Percentiles rank a stretch among this genome's conserved stretches.
Conservation (phyloP, 1,140 invertebrate genomes). For the Drosophila punjabiensis region DNA sequence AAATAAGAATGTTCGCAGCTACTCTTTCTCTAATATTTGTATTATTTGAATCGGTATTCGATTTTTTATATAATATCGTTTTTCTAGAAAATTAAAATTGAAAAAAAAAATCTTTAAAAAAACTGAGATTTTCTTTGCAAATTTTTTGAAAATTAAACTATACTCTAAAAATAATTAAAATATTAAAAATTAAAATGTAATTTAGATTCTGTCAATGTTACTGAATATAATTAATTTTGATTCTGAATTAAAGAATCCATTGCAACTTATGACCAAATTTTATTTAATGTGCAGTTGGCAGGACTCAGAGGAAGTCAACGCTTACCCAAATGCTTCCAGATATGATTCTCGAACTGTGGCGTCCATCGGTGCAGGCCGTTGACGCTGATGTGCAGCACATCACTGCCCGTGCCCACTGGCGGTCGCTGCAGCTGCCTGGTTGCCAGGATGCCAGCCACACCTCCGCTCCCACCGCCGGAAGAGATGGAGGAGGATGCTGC, state of each 20-base stretch:
- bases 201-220: neutral
- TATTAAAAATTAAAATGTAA: too few relatives aligned
- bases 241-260: neutral
- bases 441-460: constrained; percentile 10
- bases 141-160: too few relatives aligned
- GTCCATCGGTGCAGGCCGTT: constrained; percentile 83
- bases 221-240: neutral
- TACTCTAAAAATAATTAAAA: too few relatives aligned
- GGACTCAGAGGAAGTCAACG: constrained; percentile 20
- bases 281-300: neutral
- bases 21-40: too few relatives aligned
- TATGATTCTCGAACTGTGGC: constrained; percentile 81
- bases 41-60: too few relatives aligned
- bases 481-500: constrained; percentile 25
- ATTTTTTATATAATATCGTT: too few relatives aligned
- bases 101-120: too few relatives aligned
- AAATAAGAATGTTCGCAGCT: too few relatives aligned
- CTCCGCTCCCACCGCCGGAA: neutral
- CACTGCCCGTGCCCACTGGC: constrained; percentile 40
- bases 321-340: constrained; percentile 85
- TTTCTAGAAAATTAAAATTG: too few relatives aligned
- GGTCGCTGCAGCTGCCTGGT: constrained; percentile 56
- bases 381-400: constrained; percentile 78
- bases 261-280: neutral
- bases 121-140: too few relatives aligned